phyloP scores from a whole-genome alignment of 2,113 vertebrate genomes.

The Amphiprion percula region DNA sequence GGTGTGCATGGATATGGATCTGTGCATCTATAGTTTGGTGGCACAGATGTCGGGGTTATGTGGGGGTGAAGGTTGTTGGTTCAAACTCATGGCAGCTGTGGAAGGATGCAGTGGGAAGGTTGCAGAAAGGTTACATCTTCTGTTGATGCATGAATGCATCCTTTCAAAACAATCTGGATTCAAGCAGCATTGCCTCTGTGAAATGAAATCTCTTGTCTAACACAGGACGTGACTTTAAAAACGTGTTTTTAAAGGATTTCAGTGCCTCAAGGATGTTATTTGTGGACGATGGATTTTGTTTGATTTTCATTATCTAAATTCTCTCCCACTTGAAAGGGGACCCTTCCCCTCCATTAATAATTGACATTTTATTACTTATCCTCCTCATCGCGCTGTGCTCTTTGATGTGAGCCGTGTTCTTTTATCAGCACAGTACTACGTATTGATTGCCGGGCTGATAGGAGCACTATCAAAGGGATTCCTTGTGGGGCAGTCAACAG shows the following conservation, averaged over 20 bases:
- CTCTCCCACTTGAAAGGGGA: conserved; percentile 79
- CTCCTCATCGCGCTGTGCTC: conserved; percentile 53
- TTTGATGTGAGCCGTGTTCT: conserved; percentile 82
- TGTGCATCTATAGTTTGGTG: conserved; percentile 42
- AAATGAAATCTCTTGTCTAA: conserved; percentile 20
- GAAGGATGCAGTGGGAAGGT: conserved; percentile 26
- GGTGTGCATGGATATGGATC: conserved; percentile 55
- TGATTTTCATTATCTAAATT: conserved; percentile 80
- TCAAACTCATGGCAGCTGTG: conserved; percentile 60
- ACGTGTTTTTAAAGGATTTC: conserved; percentile 22
- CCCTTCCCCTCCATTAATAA: conserved; percentile 83
- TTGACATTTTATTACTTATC: conserved; percentile 79
- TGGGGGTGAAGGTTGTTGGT: conserved; percentile 65
- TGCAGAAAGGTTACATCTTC: conserved; percentile 27
- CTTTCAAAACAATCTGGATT: conserved; percentile 22
- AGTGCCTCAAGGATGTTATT: conserved; percentile 69
- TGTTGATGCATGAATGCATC: conserved; percentile 14
- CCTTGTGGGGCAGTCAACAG: conserved; percentile 76
- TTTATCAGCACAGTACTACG: conserved; percentile 67
- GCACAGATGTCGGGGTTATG: conserved; percentile 74
- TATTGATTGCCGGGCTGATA: conserved; percentile 83
- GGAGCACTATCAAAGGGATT: conserved; percentile 81
- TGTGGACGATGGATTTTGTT: conserved; percentile 63
- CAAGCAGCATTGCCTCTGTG: neutral
- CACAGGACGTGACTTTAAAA: conserved; percentile 3